Evolutionary conservation across 2,888 invertebrate genomes (phyloP).

Genomic region (Junonia oenone): DNA sequence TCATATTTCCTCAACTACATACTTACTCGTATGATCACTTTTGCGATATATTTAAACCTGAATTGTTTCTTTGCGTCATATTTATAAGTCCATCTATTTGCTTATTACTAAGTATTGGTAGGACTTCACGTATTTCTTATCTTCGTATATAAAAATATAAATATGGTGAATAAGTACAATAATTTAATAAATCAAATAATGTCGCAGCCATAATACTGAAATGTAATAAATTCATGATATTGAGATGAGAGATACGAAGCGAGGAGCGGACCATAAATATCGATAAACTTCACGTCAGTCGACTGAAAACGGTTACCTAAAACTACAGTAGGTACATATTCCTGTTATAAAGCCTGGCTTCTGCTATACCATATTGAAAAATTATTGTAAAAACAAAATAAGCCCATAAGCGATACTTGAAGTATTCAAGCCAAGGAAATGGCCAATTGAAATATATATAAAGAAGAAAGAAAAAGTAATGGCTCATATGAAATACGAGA

Average conservation of each 20-base stretch:
- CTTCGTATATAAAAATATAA: no score
- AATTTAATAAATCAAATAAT: constrained; percentile 5
- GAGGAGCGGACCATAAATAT: background rate
- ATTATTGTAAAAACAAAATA: background rate
- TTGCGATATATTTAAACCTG: no score
- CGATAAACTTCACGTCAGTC: background rate
- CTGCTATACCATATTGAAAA: no score
- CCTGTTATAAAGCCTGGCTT: background rate
- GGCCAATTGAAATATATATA: constrained; percentile 5
- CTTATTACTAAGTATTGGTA: no score
- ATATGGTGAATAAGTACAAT: no score
- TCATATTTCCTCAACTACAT: no score
- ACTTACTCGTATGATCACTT: no score
- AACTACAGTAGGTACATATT: background rate
- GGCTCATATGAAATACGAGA: constrained; percentile 11
- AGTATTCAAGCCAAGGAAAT: no score
- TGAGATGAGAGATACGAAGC: background rate
- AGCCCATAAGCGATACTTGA: background rate
- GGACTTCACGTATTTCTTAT: no score
- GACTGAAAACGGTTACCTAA: background rate
- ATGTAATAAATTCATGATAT: background rate
- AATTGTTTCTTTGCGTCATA: no score
- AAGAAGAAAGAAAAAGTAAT: constrained; percentile 2
- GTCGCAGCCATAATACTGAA: background rate
- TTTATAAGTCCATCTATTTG: no score